Evolutionary conservation across 2,888 invertebrate genomes (phyloP).

Genomic region (Cistogaster globosa): DNA sequence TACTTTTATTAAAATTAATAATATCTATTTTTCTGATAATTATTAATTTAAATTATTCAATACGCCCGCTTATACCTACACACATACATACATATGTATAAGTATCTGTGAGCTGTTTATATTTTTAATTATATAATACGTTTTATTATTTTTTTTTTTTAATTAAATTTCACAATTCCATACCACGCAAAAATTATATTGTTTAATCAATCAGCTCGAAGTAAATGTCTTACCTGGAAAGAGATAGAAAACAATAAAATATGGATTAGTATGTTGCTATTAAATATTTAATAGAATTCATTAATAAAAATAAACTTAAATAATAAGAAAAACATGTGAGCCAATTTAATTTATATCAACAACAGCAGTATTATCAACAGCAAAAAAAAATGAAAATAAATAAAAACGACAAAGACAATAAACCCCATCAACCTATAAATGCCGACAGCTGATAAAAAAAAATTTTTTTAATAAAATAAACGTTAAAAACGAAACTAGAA

Average conservation of each 20-base stretch:
- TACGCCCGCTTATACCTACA: too few relatives aligned
- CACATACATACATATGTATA: too few relatives aligned
- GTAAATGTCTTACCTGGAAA: constrained; percentile 73
- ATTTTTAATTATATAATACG: background rate
- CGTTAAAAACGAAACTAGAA: constrained; percentile 51
- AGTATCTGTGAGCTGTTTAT: background rate
- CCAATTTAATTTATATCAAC: constrained; percentile 51
- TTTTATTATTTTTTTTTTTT: background rate
- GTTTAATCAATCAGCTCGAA: constrained; percentile 33
- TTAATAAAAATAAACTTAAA: constrained; percentile 41
- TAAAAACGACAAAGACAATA: constrained; percentile 30
- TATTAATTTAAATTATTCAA: too few relatives aligned
- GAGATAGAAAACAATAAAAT: constrained; percentile 41
- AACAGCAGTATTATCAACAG: constrained; percentile 16
- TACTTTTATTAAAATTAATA: too few relatives aligned
- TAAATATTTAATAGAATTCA: constrained; percentile 35
- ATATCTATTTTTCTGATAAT: too few relatives aligned
- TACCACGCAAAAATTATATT: background rate
- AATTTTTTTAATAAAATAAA: constrained; percentile 9
- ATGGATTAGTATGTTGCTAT: too few relatives aligned
- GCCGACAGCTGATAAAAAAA: constrained; percentile 58
- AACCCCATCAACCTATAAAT: constrained; percentile 66
- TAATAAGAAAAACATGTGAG: constrained; percentile 50
- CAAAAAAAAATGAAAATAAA: background rate
- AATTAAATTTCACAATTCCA: background rate